Base-by-base conservation (phyloP, 1,140 invertebrate genomes). In the Neotoxoptera formosana region DNA sequence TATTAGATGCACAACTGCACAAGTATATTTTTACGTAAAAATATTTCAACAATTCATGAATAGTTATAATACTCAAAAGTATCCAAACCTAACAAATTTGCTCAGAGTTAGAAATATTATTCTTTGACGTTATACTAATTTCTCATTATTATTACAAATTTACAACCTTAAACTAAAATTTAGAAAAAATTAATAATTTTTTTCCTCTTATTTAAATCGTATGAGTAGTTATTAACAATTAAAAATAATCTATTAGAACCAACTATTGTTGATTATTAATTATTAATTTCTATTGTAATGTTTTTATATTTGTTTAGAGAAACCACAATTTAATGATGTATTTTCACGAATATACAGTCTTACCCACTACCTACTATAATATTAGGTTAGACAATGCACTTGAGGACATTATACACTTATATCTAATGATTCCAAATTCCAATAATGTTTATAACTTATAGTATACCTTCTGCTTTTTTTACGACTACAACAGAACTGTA, bases 271-370 rank as follows among this genome's bases (percentile, higher is more conserved):
- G 21, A 53, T 53, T 53, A 23, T 20, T 53, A 20, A 48, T 86
- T 86, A 25, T 25, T 86, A 47, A 48, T 20, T 87, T 48, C 51
- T 9, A 17, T 87, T 21, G 20, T 7, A 34, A 34, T 88, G 14
- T 90, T 51, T 88, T 88, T 88, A 30, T 84, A 7, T 53, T 84
- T 41, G 53, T 93, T 53, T 36, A 93, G 91, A 93, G 1, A 93
- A 93, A 84, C 7, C 84, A 48, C 81, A 93, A 56, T 93, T 56
- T 56, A 84, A 93, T 60, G 91, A 93, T 53, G 53, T 36, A 30
- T 7, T 93, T 41, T 23, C 14, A 20, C 34, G 86, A 0, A 56
- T 93, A 41, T 84, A 21, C 14, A 93, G 6, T 21, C 8, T 93
- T n/a, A n/a, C n/a, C n/a, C n/a, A n/a, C n/a, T n/a, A n/a, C n/a